phyloP scores from a whole-genome alignment of 2,113 vertebrate genomes.

The Hipposideros armiger region DNA sequence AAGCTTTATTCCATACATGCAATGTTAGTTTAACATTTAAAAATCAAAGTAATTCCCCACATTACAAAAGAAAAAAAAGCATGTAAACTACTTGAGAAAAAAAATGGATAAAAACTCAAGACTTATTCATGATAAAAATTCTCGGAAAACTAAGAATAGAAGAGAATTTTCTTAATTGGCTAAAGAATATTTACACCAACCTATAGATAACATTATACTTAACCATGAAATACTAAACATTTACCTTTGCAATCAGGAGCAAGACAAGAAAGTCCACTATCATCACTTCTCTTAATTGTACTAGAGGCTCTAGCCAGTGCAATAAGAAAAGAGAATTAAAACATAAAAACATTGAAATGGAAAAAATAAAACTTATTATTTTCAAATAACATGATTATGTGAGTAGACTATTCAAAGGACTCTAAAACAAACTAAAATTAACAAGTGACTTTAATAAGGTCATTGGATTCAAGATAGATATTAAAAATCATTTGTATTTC shows the following conservation, averaged over 20 bases:
- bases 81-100: not conserved
- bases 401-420: not conserved
- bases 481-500: slow-evolving; percentile 12
- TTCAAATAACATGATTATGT: not conserved
- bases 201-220: not conserved
- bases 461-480: not conserved
- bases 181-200: not conserved
- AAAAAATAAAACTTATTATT: not conserved
- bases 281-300: not conserved
- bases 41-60: not conserved
- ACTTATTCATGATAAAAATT: not conserved
- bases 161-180: not conserved
- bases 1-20: not conserved
- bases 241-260: not conserved
- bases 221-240: not conserved
- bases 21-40: not conserved
- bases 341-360: not conserved
- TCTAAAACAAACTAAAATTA: slow-evolving; percentile 1
- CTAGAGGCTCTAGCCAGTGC: not conserved
- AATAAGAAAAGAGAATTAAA: not conserved
- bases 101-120: not conserved
- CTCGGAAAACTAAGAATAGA: not conserved
- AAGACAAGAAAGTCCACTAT: not conserved
- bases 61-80: not conserved
- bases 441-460: not conserved